A percentile compares a stretch with the other conserved stretches of the same genome.
Conservation (phyloP, 2,888 invertebrate species). For the Ecdyonurus torrentis region DNA sequence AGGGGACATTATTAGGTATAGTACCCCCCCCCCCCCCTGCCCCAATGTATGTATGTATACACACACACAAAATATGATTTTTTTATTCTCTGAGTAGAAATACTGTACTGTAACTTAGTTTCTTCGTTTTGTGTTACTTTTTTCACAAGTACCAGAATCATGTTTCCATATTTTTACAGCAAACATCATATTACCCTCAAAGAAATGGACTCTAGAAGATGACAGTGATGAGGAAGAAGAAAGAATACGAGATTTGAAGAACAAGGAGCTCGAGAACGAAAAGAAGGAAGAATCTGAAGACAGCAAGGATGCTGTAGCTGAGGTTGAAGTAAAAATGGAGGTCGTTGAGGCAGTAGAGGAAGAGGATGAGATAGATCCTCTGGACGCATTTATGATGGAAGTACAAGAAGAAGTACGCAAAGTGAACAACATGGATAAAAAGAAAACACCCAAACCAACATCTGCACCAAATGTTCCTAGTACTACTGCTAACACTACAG, state of each 20-base stretch:
- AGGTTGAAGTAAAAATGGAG: slow-evolving; percentile 20
- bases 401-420: slow-evolving; percentile 68
- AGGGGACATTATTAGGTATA: slow-evolving; percentile 36
- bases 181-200: slow-evolving; percentile 41
- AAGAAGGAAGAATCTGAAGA: slow-evolving; percentile 32
- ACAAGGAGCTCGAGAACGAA: slow-evolving; percentile 21
- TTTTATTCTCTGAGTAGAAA: neutral
- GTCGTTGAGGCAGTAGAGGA: slow-evolving; percentile 24
- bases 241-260: slow-evolving; percentile 17
- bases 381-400: slow-evolving; percentile 92
- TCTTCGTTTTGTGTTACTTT: neutral
- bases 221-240: slow-evolving; percentile 85
- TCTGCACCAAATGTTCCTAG: slow-evolving; percentile 12
- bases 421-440: slow-evolving; percentile 53
- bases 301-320: slow-evolving; percentile 17
- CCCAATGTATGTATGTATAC: no score
- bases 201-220: slow-evolving; percentile 92
- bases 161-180: slow-evolving; percentile 23
- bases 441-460: slow-evolving; percentile 22
- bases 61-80: no score
- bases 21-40: neutral
- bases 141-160: neutral
- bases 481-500: slow-evolving; percentile 12
- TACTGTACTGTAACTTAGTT: neutral
- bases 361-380: slow-evolving; percentile 79